phyloP scores from a whole-genome alignment of 2,888 invertebrate genomes.

The Dasysyrphus albostriatus region DNA sequence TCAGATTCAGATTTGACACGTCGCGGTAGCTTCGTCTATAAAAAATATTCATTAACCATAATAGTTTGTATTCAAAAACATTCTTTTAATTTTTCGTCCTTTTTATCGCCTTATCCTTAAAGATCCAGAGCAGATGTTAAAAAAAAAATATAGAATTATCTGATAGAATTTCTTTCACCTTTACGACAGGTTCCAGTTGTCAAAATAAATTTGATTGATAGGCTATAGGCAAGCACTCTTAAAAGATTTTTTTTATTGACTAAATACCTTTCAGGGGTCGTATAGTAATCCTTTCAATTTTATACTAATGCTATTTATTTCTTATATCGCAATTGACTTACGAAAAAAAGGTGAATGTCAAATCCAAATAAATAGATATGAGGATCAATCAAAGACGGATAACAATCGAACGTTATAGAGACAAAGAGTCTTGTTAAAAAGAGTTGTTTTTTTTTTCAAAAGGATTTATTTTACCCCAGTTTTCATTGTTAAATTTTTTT shows the following conservation, averaged over 20 bases:
- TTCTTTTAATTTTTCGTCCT: background rate
- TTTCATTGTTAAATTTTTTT: slow-evolving; percentile 9
- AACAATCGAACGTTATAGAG: slow-evolving; percentile 51
- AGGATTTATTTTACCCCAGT: slow-evolving; percentile 34
- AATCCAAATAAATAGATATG: slow-evolving; percentile 50
- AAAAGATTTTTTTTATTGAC: slow-evolving; percentile 11
- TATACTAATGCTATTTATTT: slow-evolving; percentile 21
- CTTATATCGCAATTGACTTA: slow-evolving; percentile 51
- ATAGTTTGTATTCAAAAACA: background rate
- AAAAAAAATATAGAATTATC: slow-evolving; percentile 27
- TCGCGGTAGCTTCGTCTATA: background rate
- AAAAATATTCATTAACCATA: background rate
- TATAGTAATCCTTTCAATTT: slow-evolving; percentile 56
- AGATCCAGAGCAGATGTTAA: slow-evolving; percentile 42
- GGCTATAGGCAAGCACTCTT: too few relatives aligned
- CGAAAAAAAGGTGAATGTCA: slow-evolving; percentile 27
- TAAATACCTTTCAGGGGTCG: slow-evolving; percentile 37
- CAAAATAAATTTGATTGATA: slow-evolving; percentile 75
- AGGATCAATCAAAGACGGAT: slow-evolving; percentile 67
- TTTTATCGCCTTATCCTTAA: background rate
- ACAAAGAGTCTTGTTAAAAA: slow-evolving; percentile 40
- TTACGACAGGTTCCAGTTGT: slow-evolving; percentile 66
- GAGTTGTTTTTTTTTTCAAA: slow-evolving; percentile 6
- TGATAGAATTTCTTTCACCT: slow-evolving; percentile 22
- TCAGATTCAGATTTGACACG: too few relatives aligned